phyloP scores from a whole-genome alignment of 2,113 vertebrate species.

The Macroglossus sobrinus region DNA sequence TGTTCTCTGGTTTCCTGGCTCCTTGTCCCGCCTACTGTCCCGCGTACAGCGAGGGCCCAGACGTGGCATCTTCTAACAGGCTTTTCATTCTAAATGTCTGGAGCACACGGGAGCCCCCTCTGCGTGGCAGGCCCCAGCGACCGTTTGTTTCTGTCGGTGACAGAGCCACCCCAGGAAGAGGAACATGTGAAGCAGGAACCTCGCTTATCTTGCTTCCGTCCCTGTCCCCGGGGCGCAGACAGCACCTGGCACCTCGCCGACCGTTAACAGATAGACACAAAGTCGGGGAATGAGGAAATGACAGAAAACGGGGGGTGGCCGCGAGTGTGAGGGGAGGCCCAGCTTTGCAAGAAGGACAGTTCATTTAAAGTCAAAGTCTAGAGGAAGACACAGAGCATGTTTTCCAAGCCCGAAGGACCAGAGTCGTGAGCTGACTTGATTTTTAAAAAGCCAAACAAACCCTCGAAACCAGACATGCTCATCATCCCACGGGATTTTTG shows the following conservation, averaged over 20 bases:
- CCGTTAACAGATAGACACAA: neutral
- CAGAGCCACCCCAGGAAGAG: neutral
- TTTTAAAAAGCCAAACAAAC: neutral
- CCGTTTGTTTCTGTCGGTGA: neutral
- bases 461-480: neutral
- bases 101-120: neutral
- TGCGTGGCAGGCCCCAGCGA: rapidly evolving
- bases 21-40: neutral
- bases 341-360: too few relatives aligned
- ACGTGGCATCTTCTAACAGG: neutral
- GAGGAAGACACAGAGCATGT: neutral
- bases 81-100: neutral
- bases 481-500: neutral
- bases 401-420: neutral
- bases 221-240: neutral
- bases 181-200: neutral
- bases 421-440: neutral
- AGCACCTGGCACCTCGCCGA: too few relatives aligned
- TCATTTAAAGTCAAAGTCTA: neutral
- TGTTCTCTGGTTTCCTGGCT: too few relatives aligned
- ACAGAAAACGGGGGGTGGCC: rapidly evolving
- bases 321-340: rapidly evolving
- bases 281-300: neutral
- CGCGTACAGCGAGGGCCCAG: rapidly evolving
- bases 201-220: neutral